Conservation (phyloP, 2,888 invertebrate genomes). For the Malthinus flaveolus region DNA sequence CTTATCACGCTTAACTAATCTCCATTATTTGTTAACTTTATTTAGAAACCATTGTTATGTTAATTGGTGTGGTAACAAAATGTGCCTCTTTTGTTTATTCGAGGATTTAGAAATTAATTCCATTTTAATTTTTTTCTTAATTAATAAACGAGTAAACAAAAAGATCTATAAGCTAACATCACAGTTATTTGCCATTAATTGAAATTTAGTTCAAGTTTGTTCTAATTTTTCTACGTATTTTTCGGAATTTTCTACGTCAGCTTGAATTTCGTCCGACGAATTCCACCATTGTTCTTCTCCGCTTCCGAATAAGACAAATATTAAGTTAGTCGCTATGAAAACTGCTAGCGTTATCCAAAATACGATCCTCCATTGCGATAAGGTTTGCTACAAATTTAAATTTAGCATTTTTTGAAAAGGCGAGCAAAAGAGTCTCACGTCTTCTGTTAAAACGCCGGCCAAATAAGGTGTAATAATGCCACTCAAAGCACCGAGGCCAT, state of each 20-base stretch:
- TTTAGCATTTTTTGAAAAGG: background rate
- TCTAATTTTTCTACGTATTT: background rate
- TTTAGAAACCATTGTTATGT: too few species aligned
- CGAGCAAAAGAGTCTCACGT: too few species aligned
- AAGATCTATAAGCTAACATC: background rate
- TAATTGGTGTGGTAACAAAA: too few species aligned
- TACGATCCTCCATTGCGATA: slow-evolving; percentile 74
- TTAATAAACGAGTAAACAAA: too few species aligned
- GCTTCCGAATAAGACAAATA: slow-evolving; percentile 72
- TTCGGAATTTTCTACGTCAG: slow-evolving; percentile 10
- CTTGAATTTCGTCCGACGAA: slow-evolving; percentile 54
- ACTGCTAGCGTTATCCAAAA: slow-evolving; percentile 80
- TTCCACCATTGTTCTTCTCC: slow-evolving; percentile 81
- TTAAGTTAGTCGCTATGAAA: slow-evolving; percentile 66
- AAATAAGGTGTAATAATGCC: slow-evolving; percentile 66
- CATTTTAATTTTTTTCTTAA: too few species aligned
- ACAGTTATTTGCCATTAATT: background rate
- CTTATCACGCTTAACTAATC: too few species aligned
- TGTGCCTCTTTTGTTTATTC: too few species aligned
- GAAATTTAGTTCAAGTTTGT: background rate
- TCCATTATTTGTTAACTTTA: too few species aligned
- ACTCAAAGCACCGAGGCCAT: slow-evolving; percentile 64
- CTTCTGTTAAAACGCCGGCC: slow-evolving; percentile 62
- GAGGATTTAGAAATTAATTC: too few species aligned
- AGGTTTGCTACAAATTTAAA: slow-evolving; percentile 60